Evolutionary conservation across 1,140 invertebrate genomes (phyloP).

Genomic region (Ceratina australensis): DNA sequence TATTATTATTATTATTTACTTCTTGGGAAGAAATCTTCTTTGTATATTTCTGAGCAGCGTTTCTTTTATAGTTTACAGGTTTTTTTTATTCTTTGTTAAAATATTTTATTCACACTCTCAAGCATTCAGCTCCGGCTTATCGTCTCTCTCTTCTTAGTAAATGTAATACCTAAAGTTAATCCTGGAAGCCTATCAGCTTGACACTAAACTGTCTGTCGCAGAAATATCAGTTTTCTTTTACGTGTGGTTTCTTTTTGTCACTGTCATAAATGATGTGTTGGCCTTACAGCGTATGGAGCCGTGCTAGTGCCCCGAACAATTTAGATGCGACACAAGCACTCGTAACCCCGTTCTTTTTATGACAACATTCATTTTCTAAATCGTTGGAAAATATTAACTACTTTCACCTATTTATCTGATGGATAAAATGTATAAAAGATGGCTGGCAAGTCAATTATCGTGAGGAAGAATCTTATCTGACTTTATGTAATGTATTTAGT

Average conservation of each 20-base stretch:
- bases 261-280: constrained; percentile 60
- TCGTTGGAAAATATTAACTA: constrained; percentile 79
- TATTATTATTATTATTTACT: constrained; percentile 62
- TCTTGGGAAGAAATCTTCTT: constrained; percentile 75
- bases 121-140: constrained; percentile 69
- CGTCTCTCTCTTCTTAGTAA: constrained; percentile 65
- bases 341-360: constrained; percentile 44
- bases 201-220: constrained; percentile 69
- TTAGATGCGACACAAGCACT: constrained; percentile 55
- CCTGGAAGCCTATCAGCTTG: constrained; percentile 79
- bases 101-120: constrained; percentile 77
- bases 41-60: constrained; percentile 76
- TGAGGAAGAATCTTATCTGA: constrained; percentile 75
- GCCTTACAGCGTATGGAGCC: constrained; percentile 58
- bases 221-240: constrained; percentile 55
- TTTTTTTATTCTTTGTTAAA: constrained; percentile 69
- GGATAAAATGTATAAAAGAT: constrained; percentile 79
- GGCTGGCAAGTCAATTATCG: constrained; percentile 78
- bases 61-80: constrained; percentile 71
- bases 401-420: constrained; percentile 75
- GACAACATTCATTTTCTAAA: constrained; percentile 71
- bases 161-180: constrained; percentile 76
- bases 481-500: constrained; percentile 70
- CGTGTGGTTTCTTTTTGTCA: constrained; percentile 55
- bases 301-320: constrained; percentile 59